A percentile compares a stretch with the other conserved stretches of the same genome.
phyloP scores from a whole-genome alignment of 2,888 invertebrate species.

The Eretmocerus hayati region DNA sequence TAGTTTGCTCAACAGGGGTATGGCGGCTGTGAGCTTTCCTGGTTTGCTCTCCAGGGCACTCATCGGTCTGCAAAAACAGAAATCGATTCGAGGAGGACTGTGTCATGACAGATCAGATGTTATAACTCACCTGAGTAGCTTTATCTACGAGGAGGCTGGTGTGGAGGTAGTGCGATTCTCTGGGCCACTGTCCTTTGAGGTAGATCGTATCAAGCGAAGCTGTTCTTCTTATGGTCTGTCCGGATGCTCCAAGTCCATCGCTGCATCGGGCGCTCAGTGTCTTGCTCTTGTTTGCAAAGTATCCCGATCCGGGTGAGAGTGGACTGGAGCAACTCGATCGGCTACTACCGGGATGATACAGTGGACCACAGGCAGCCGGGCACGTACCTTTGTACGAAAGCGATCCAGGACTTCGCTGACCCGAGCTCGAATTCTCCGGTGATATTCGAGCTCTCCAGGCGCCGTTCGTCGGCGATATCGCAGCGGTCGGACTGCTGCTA shows the following conservation, averaged over 20 bases:
- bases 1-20: constrained; percentile 36
- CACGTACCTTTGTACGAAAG: constrained; percentile 62
- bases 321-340: neutral
- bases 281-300: constrained; percentile 51
- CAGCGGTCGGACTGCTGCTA: constrained; percentile 58
- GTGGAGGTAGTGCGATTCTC: constrained; percentile 62
- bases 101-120: neutral
- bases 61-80: constrained; percentile 57
- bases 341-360: constrained; percentile 6
- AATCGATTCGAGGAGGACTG: neutral
- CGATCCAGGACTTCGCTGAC: constrained; percentile 68
- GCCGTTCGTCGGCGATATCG: constrained; percentile 59
- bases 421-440: constrained; percentile 60
- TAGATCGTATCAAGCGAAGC: constrained; percentile 74
- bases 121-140: constrained; percentile 62
- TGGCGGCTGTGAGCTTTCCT: constrained; percentile 49
- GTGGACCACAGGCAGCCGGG: constrained; percentile 3
- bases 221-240: constrained; percentile 65
- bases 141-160: constrained; percentile 68
- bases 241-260: constrained; percentile 53
- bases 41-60: constrained; percentile 42
- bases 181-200: constrained; percentile 71
- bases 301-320: constrained; percentile 1
- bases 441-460: constrained; percentile 59
- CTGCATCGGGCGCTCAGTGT: constrained; percentile 47